Base-by-base conservation (phyloP, 2,797 vertebrate genomes). In the Ceyx erithaca region DNA sequence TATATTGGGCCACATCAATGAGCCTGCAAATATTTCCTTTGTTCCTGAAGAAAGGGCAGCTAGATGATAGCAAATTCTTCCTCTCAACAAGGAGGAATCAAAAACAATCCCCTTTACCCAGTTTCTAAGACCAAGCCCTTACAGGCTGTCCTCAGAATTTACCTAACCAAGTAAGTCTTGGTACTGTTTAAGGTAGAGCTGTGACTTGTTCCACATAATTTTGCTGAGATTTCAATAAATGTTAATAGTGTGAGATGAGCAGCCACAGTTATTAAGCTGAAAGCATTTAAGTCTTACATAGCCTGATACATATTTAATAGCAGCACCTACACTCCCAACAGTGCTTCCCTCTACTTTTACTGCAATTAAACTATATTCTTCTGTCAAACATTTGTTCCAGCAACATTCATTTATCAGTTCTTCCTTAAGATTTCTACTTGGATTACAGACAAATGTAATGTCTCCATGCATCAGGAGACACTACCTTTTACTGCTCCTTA, bases 401-500 rank as follows among this genome's bases (percentile, higher is more conserved):
- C 6, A 4, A 77, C 11, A 69, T 57, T 57, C 1, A 76, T 52
- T 66, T 16, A 66, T 31, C 18, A 41, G 20, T 40, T 80, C 37
- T 54, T 71, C 25, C 2, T 0, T 23, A 15, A 16, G 21, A 57
- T 31, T 80, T 78, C 41, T 45, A 71, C 14, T 48, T 1, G 77
- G 28, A 61, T 17, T 12, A 75, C 33, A 76, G 17, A 83, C 4
- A 16, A 55, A n/a, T 78, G 28, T 61, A 89, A 40, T 40, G 37
- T 40, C 37, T 6, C 22, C 33, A 69, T 0, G 0, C 2, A 49
- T 6, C 33, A 82, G 16, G 2, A 64, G 21, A 66, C n/a, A 13
- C 10, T 33, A 82, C 30, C 26, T 78, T 59, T 46, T 77, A 17
- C 8, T 45, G 79, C 22, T 93, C 62, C 97, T 98, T 97, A 98